phyloP scores from a whole-genome alignment of 2,797 vertebrate genomes.

The Neopelma chrysocephalum region DNA sequence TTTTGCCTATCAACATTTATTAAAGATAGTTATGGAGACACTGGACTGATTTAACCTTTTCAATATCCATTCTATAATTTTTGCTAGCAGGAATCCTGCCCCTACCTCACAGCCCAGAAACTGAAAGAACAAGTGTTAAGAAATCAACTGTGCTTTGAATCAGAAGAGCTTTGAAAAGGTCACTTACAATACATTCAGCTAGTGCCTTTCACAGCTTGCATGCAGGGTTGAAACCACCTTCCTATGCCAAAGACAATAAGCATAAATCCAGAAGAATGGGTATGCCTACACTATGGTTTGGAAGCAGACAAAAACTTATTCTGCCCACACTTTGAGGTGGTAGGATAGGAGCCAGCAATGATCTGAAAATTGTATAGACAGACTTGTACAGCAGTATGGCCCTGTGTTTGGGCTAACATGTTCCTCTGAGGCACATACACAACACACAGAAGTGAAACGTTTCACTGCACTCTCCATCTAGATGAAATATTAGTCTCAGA shows the following conservation, averaged over 20 bases:
- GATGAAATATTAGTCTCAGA: neutral
- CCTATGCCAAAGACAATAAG: neutral
- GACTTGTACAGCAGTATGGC: neutral
- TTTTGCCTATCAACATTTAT: slow-evolving; percentile 36
- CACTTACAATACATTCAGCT: neutral
- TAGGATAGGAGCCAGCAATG: neutral
- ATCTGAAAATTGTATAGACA: neutral
- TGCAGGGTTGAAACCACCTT: neutral
- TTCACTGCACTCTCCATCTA: neutral
- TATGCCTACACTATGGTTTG: neutral
- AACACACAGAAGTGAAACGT: neutral
- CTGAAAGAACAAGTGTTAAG: slow-evolving; percentile 38
- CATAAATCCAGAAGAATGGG: neutral
- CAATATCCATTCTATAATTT: slow-evolving; percentile 46
- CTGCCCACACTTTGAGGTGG: neutral
- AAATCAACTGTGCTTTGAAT: slow-evolving; percentile 2
- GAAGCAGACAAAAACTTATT: neutral
- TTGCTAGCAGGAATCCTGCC: neutral
- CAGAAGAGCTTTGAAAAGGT: slow-evolving; percentile 49
- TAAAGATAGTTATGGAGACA: slow-evolving; percentile 45
- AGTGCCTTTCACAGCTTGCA: neutral
- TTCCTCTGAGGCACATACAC: neutral
- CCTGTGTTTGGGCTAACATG: neutral
- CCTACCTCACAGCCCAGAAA: neutral
- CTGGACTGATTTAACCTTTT: slow-evolving; percentile 64